Evolutionary conservation across 2,888 invertebrate genomes (phyloP), one percentile per base, ranked within the genome.

Genomic region (Coelinius sp.): DNA sequence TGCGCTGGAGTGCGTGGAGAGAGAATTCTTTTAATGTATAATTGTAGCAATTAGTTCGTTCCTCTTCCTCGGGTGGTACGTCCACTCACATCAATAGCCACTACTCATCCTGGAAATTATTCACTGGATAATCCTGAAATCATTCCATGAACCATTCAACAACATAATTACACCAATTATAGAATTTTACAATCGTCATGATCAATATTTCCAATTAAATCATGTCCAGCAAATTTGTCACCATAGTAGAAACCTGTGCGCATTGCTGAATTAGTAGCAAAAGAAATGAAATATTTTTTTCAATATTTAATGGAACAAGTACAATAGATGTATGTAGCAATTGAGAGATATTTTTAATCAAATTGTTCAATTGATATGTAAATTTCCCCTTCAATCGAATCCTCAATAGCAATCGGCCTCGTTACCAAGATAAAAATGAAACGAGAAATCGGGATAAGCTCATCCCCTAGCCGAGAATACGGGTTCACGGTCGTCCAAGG

Each of bases 401-500:
- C 31, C 17, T 35, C 59, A 31, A 59, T 59, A 59, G 31, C 22
- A 17, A 31, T 59, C 35, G 17, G 35, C 17, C 20, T 59, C 14
- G 22, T 41, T 44, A 63, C 38, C 35, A 22, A 12, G 52, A 49
- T 14, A 56, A 56, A 41, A 68, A 38, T 38, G 25, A 22, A 24
- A 59, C 56, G 38, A 35, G 24, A 12, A 41, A 41, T 22, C 22
- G 6, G 22, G 38, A 63, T 38, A 63, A 4, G 7, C 63, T 22
- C 22, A 22, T 38, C 27, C 27, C 8, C 63, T 41, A 6, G 14
- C 62, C 44, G 10, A 20, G 31, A 41, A 44, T 41, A 41, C n/a
- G 27, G 41, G 70, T 70, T 70, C 70, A 70, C 25, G 64, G 64
- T 70, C 64, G 64, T 64, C 24, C 64, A 14, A 22, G n/a, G 17